Percentiles rank a stretch among this genome's conserved stretches.
Evolutionary conservation across 2,888 invertebrate species (phyloP).

Genomic region (Listrodromus nycthemerus): DNA sequence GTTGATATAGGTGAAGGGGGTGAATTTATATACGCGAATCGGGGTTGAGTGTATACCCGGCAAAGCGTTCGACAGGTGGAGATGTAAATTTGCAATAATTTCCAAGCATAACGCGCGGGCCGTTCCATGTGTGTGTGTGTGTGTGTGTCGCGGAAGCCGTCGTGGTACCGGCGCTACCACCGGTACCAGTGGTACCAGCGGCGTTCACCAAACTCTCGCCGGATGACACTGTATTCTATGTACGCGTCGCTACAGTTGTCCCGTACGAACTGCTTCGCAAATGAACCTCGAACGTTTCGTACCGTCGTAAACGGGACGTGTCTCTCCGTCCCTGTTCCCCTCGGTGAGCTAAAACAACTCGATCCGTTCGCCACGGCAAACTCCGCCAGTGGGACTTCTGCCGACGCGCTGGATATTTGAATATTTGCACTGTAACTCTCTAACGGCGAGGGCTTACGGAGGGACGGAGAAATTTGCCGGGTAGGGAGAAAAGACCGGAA

Average conservation of each 20-base stretch:
- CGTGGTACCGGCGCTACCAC: not conserved
- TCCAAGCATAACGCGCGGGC: conserved; percentile 54
- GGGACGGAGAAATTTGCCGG: conserved; percentile 22
- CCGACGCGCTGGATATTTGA: conserved; percentile 60
- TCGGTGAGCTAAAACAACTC: conserved; percentile 58
- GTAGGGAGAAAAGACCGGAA: conserved; percentile 46
- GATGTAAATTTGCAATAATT: conserved; percentile 68
- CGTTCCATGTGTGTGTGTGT: conserved; percentile 40
- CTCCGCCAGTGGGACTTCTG: conserved; percentile 24
- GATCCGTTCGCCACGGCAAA: conserved; percentile 60
- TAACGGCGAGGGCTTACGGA: conserved; percentile 41
- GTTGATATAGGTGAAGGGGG: not conserved
- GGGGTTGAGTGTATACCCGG: conserved; percentile 9
- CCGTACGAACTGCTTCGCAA: conserved; percentile 54
- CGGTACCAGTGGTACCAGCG: not conserved
- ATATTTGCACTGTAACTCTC: conserved; percentile 67
- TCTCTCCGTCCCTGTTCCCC: not conserved
- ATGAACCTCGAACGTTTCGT: conserved; percentile 54
- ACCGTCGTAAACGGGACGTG: conserved; percentile 32
- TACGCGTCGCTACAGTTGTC: conserved; percentile 28
- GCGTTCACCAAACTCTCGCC: not conserved
- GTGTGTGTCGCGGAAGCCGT: not conserved
- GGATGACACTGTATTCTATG: not conserved
- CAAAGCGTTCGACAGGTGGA: conserved; percentile 63
- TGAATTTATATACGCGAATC: conserved; percentile 28